A percentile compares a stretch with the other conserved stretches of the same genome.
Conservation (phyloP, 30 jellyfish, hydroid and myxozoan species). For the Hydra vulgaris region DNA sequence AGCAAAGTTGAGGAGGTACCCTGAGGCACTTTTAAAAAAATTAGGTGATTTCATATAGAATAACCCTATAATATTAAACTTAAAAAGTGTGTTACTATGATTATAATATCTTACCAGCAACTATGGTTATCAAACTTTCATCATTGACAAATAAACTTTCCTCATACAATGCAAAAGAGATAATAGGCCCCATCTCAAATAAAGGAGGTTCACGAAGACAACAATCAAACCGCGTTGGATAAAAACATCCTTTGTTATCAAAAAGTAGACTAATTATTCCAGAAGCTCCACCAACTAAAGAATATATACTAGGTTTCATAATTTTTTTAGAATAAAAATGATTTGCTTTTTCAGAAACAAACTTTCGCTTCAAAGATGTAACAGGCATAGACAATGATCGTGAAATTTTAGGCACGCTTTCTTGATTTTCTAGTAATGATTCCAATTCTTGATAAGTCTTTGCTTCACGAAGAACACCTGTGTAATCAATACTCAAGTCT, state of each 20-base stretch:
- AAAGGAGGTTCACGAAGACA: conserved; percentile 52
- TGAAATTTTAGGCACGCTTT: conserved; percentile 2
- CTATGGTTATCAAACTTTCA: conserved; percentile 41
- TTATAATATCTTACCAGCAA: conserved; percentile 40
- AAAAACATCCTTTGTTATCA: conserved; percentile 56
- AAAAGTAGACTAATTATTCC: conserved; percentile 20
- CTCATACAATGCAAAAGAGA: conserved; percentile 28
- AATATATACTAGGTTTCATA: conserved; percentile 11
- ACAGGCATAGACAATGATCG: conserved; percentile 29
- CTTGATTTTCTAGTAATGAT: background rate
- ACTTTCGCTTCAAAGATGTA: conserved; percentile 21
- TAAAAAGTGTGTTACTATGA: too few relatives aligned
- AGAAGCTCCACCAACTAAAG: conserved; percentile 17
- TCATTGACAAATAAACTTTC: conserved; percentile 14
- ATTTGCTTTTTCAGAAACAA: background rate
- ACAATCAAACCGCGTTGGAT: conserved; percentile 42
- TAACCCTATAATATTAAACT: too few relatives aligned
- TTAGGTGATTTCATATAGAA: too few relatives aligned
- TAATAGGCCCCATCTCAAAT: conserved; percentile 47
- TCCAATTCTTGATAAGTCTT: conserved; percentile 13
- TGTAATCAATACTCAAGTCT: background rate
- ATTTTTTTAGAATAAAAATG: background rate
- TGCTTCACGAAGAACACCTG: conserved; percentile 8
- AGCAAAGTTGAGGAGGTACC: too few relatives aligned
- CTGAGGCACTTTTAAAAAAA: too few relatives aligned